These are phyloP conservation scores for Monomorium pharaonis DNA, from an alignment of 1,140 invertebrate species.

Conservation along the genomic window DNA sequence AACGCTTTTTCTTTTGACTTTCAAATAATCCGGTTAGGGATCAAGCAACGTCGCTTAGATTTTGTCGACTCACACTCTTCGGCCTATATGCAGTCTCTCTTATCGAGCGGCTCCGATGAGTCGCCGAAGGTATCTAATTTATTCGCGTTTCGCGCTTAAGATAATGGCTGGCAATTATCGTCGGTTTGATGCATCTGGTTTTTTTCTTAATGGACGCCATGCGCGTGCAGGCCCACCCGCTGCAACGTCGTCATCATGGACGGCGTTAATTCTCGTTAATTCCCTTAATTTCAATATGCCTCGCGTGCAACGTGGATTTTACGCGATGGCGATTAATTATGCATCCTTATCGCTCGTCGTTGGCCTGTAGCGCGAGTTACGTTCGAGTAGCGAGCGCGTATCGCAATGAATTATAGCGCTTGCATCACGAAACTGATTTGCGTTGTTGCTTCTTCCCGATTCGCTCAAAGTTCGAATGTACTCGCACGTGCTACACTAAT, in stretches of 20 bases:
- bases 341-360: conserved; percentile 38
- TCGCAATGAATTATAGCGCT: conserved; percentile 44
- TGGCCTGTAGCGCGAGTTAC: not conserved
- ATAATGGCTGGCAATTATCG: conserved; percentile 48
- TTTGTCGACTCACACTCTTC: conserved; percentile 41
- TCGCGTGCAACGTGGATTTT: conserved; percentile 38
- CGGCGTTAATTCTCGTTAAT: conserved; percentile 37
- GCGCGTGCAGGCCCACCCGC: not conserved
- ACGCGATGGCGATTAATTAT: conserved; percentile 47
- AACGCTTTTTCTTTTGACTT: conserved; percentile 40
- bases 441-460: not conserved
- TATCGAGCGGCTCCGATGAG: conserved; percentile 24
- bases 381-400: conserved; percentile 18
- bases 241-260: not conserved
- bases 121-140: conserved; percentile 12
- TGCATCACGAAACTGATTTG: conserved; percentile 16
- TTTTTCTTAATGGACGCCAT: not conserved
- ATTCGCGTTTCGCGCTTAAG: conserved; percentile 25
- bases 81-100: not conserved
- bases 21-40: conserved; percentile 27
- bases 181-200: conserved; percentile 1
- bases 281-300: conserved; percentile 23
- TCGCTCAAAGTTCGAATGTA: not conserved
- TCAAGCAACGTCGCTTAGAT: conserved; percentile 11
- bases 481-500: not conserved